Base-by-base conservation (phyloP, 2,888 invertebrate species). In the Stegana nigrithorax region DNA sequence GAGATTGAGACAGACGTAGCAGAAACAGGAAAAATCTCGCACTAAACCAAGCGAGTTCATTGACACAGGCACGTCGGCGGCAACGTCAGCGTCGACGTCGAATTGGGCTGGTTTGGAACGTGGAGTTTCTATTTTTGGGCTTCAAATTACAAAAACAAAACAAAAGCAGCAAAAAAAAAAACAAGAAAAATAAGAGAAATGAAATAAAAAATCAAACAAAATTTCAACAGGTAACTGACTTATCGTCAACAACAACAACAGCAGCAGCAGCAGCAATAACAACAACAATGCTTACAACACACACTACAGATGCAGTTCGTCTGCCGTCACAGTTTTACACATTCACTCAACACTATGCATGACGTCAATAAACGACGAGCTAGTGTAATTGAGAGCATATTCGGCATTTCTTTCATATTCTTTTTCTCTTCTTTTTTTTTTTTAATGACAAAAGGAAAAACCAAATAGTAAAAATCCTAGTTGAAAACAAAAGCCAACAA, bases 191-290 rank as follows among this genome's bases (percentile, higher is more conserved):
- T n/a, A n/a, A n/a, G n/a, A 39, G 14, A 39, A 39, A 14, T 10
- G 47, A 10, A 39, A 39, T n/a, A n/a, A 39, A 12, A 39, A 36
- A 66, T 62, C 60, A 67, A 62, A 60, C 62, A 66, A 6, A 45
- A 59, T 71, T 75, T 74, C 79, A 75, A 75, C 75, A 75, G 75
- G 75, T 77, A 79, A 42, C 63, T 69, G 67, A 69, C 67, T 61
- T 68, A 71, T 62, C 45, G 45, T 19, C 21, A 2, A 23, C 39
- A n/a, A 39, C n/a, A 39, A 39, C 12, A 39, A 39, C 5, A 39
- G 6, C n/a, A n/a, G n/a, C n/a, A n/a, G n/a, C n/a, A n/a, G n/a
- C n/a, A n/a, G n/a, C 21, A 47, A 47, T 17, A n/a, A 47, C 4
- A n/a, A n/a, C 5, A 21, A 53, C 19, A 53, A 29, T 21, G n/a